A percentile compares a stretch with the other conserved stretches of the same genome.
phyloP scores from a whole-genome alignment of 1,140 invertebrate genomes.

The Hylyphantes graminicola region DNA sequence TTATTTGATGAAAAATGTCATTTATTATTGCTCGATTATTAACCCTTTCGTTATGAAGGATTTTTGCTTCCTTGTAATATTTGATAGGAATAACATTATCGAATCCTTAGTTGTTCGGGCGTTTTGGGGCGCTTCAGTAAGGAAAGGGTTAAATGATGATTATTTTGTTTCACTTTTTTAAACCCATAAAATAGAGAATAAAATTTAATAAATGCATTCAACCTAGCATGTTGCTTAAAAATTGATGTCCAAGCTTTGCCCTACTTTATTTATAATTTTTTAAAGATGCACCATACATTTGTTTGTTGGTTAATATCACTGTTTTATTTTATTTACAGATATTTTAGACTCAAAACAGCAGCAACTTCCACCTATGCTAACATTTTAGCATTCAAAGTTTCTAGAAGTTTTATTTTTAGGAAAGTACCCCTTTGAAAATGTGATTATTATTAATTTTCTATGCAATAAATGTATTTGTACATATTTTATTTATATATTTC shows the following conservation, averaged over 20 bases:
- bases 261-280: background rate
- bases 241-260: background rate
- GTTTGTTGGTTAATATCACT: background rate
- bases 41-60: too few relatives aligned
- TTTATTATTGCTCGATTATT: background rate
- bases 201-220: background rate
- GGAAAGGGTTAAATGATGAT: too few relatives aligned
- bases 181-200: background rate
- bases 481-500: slow-evolving; percentile 53
- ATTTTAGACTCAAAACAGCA: slow-evolving; percentile 44
- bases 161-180: too few relatives aligned
- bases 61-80: too few relatives aligned
- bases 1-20: too few relatives aligned
- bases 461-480: slow-evolving; percentile 54
- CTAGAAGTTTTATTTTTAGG: background rate
- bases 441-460: slow-evolving; percentile 44
- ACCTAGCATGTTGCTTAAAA: background rate
- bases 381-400: slow-evolving; percentile 47
- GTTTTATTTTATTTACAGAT: slow-evolving; percentile 25
- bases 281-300: background rate
- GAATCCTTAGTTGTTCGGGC: too few relatives aligned
- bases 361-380: slow-evolving; percentile 37
- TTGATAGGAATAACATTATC: too few relatives aligned
- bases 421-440: slow-evolving; percentile 20
- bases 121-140: too few relatives aligned